phyloP scores from a whole-genome alignment of 2,113 vertebrate genomes.

The Myotis yumanensis region DNA sequence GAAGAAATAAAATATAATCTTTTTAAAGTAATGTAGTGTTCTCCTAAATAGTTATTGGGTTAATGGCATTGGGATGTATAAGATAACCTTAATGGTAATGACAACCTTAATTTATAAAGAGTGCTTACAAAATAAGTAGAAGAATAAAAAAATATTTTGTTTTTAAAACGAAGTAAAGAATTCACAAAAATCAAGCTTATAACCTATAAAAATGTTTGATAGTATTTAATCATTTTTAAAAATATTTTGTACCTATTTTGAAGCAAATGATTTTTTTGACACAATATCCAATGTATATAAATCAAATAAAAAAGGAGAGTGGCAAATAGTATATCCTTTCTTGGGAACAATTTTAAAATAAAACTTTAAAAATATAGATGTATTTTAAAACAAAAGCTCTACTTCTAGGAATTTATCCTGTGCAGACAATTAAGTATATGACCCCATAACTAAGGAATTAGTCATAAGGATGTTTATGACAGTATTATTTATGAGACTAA shows the following conservation, averaged over 20 bases:
- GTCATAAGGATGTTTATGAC: background rate
- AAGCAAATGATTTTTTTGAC: background rate
- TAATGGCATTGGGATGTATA: background rate
- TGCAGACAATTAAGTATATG: background rate
- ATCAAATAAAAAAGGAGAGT: background rate
- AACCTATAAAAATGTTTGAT: background rate
- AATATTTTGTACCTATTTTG: background rate
- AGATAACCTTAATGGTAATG: background rate
- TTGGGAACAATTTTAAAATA: background rate
- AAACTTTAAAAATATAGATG: background rate
- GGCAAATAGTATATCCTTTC: background rate
- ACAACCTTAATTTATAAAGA: background rate
- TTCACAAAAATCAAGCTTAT: conserved; percentile 6
- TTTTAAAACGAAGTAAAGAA: conserved; percentile 22
- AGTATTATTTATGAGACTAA: conserved; percentile 53
- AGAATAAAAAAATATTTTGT: background rate
- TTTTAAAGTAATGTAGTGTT: background rate
- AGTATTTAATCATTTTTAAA: conserved; percentile 31
- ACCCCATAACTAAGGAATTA: background rate
- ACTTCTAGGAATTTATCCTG: background rate
- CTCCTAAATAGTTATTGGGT: background rate
- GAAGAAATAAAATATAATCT: background rate
- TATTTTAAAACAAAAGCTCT: conserved; percentile 30
- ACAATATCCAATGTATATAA: background rate
- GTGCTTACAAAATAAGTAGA: background rate